Evolutionary conservation across 2,888 invertebrate species (phyloP), one percentile per base, ranked within the genome.

Genomic region (Agonum fuliginosum): DNA sequence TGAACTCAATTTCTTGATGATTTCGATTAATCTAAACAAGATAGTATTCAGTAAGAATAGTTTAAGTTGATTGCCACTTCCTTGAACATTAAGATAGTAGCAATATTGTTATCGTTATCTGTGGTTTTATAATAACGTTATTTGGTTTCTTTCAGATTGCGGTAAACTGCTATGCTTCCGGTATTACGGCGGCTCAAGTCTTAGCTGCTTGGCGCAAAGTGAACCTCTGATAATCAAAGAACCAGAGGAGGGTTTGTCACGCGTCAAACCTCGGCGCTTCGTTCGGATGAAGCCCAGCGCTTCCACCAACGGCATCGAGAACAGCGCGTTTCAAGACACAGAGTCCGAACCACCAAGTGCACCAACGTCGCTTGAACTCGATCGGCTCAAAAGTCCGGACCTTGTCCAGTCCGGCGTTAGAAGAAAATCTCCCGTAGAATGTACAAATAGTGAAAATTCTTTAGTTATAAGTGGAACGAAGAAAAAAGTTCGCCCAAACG

Each of bases 161-260:
- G 91, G 91, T 84, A 92, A 91, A 85, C 88, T 92, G 80, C 88
- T 92, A 81, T 92, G 92, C 85, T 92, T 93, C 85, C 92, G 92
- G 69, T 93, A 92, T 87, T 92, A 91, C 87, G 91, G 91, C 86
- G 91, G 91, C 80, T 88, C 91, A 78, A 89, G 89, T 79, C 88
- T 91, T 82, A 90, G 91, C 82, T 91, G 91, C 84, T 88, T 90
- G 80, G 92, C 91, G 79, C 91, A 92, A 85, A 90, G 91, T 6
- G 89, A 91, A 78, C 90, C 91, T 78, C 87, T 91, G 78, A 90
- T 91, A 83, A 89, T 90, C 83, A 90, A 90, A 84, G 89, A 90
- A 81, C 87, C 90, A 89, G 87, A 84, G 86, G 88, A 78, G 88
- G 88, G 82, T 88, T 88, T 78, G 37, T 71, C 62, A 17, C 78